Evolutionary conservation across 2,113 vertebrate species (phyloP).

Genomic region (Lepus americanus): DNA sequence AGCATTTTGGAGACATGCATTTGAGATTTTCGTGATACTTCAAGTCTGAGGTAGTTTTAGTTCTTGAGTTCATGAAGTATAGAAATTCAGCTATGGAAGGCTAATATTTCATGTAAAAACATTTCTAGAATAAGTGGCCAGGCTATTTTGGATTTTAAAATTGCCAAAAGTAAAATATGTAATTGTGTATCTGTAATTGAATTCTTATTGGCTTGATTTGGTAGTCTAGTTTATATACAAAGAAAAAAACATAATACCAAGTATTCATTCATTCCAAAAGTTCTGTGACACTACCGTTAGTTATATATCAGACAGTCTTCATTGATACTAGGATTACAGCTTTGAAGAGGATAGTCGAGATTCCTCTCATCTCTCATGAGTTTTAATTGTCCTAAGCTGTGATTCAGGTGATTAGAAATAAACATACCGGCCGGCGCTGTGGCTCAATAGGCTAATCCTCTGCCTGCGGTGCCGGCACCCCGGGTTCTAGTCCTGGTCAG

Average conservation of each 20-base stretch:
- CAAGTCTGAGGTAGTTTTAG: neutral
- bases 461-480: too few relatives aligned
- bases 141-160: constrained; percentile 34
- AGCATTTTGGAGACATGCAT: neutral
- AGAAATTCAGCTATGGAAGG: neutral
- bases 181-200: neutral
- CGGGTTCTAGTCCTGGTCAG: too few relatives aligned
- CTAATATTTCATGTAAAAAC: constrained; percentile 9
- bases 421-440: neutral
- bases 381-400: constrained; percentile 3
- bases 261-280: neutral
- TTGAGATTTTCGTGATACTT: neutral
- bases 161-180: neutral
- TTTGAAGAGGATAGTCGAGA: neutral
- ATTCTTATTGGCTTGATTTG: constrained; percentile 22
- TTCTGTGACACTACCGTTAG: neutral
- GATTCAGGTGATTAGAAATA: neutral
- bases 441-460: too few relatives aligned
- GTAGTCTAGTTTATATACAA: neutral
- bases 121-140: constrained; percentile 38
- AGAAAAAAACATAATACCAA: neutral
- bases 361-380: neutral
- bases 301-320: neutral
- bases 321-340: neutral
- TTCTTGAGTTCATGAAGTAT: neutral